Evolutionary conservation across 2,113 vertebrate genomes (phyloP).

Genomic region (Syrmaticus mikado): DNA sequence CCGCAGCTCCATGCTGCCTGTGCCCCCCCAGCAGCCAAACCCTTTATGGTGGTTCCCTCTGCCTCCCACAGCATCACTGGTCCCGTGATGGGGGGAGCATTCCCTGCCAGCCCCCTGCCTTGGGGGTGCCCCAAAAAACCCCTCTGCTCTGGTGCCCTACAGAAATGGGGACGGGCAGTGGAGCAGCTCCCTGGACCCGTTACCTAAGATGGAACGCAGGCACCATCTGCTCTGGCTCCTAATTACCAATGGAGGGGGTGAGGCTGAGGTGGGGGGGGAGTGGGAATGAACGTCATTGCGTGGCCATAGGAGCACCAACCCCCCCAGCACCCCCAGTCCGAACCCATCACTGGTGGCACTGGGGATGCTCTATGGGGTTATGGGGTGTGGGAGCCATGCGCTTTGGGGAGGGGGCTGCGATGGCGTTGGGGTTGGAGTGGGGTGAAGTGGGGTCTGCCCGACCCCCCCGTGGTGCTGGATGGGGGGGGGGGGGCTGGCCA

Average conservation of each 20-base stretch:
- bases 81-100: fast-evolving
- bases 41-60: fast-evolving
- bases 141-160: fast-evolving
- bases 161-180: background rate
- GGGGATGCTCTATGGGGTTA: background rate
- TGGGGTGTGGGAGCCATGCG: fast-evolving
- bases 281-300: background rate
- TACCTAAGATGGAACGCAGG: conserved; percentile 59
- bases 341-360: fast-evolving
- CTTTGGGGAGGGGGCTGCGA: background rate
- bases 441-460: background rate
- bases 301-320: background rate
- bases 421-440: background rate
- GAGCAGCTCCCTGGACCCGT: background rate
- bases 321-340: background rate
- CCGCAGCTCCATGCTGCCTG: background rate
- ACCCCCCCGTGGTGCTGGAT: background rate
- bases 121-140: background rate
- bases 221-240: conserved; percentile 54
- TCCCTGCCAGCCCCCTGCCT: background rate
- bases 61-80: background rate
- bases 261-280: background rate
- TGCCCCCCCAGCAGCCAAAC: background rate
- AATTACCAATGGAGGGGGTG: conserved; percentile 10
- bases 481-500: conserved; percentile 9